Conservation (phyloP, 2,797 vertebrate species). For the Bucorvus abyssinicus region DNA sequence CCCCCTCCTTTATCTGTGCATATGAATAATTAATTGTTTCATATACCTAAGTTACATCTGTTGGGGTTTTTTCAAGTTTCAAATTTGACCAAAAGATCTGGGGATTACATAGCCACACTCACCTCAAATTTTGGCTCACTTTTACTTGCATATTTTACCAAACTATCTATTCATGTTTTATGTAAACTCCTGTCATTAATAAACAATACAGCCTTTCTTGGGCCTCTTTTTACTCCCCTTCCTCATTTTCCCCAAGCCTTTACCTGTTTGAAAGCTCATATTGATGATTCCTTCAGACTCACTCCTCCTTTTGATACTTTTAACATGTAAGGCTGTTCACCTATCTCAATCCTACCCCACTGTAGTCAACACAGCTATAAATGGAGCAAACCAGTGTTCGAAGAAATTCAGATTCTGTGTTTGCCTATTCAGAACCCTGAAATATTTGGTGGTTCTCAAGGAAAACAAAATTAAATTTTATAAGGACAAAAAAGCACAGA, state of each 20-base stretch:
- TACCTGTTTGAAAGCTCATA: neutral
- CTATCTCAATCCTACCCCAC: neutral
- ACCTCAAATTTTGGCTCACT: neutral
- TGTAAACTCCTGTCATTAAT: neutral
- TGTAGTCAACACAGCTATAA: neutral
- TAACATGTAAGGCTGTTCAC: neutral
- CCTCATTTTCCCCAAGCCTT: neutral
- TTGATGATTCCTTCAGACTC: neutral
- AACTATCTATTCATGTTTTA: neutral
- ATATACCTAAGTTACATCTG: neutral
- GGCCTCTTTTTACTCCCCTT: neutral
- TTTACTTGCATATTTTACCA: neutral
- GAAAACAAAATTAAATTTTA: neutral
- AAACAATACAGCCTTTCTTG: neutral
- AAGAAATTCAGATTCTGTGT: neutral
- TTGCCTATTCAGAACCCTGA: neutral
- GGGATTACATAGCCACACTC: neutral
- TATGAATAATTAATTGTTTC: neutral
- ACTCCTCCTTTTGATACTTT: neutral
- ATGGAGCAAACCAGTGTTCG: neutral
- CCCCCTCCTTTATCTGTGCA: neutral
- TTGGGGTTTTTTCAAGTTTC: neutral
- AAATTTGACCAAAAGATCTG: neutral
- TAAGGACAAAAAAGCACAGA: neutral
- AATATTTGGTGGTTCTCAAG: neutral